Evolutionary conservation across 64 coral and sea anemone species (phyloP).

Genomic region (Montipora cactus): DNA sequence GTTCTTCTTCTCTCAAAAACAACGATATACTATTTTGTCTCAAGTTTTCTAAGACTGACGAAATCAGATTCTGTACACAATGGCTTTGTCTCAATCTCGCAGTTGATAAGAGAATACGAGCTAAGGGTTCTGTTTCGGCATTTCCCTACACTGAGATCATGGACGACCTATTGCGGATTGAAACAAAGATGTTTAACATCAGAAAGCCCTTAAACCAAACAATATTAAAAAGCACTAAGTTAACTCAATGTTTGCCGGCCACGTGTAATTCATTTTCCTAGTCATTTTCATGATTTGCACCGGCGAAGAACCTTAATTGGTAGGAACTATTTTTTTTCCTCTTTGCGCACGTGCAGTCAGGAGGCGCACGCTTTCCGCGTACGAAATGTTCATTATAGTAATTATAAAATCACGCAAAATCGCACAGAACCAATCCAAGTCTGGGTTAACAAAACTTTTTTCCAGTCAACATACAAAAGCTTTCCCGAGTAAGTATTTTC

Average conservation of each 20-base stretch:
- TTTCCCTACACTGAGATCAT: not conserved
- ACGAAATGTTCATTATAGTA: constrained; percentile 6
- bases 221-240: not conserved
- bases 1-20: not conserved
- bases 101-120: constrained; percentile 29
- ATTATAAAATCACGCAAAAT: not conserved
- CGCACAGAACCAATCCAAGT: not conserved
- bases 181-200: not conserved
- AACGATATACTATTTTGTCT: constrained; percentile 6
- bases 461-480: not conserved
- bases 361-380: not conserved
- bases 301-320: not conserved
- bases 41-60: not conserved
- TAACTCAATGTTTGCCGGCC: not conserved
- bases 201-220: not conserved
- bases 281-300: not conserved
- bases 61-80: constrained; percentile 29
- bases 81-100: not conserved
- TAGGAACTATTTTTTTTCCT: not conserved
- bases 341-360: constrained; percentile 1
- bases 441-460: not conserved
- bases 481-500: not conserved
- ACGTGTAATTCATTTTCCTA: not conserved
- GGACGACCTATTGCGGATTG: not conserved
- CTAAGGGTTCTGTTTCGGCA: not conserved